These are phyloP conservation scores for Trinorchestia longiramus DNA, from an alignment of 1,140 invertebrate genomes.

Conservation along the genomic window DNA sequence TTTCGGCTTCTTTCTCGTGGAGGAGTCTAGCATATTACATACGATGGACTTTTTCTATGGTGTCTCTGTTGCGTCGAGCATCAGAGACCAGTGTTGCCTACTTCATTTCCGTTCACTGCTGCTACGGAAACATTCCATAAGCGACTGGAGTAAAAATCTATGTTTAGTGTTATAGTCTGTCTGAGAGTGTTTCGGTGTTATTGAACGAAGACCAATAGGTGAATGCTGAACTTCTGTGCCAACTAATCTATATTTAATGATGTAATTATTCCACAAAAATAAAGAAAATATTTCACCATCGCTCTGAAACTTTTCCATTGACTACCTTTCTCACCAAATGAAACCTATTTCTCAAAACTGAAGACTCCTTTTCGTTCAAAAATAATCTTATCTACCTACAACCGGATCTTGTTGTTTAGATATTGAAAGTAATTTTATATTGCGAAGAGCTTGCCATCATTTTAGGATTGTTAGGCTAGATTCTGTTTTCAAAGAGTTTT, in stretches of 20 bases:
- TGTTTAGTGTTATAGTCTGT: not conserved
- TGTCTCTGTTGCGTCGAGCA: too few relatives aligned
- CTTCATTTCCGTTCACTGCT: not conserved
- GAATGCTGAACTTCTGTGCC: not conserved
- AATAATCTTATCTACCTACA: not conserved
- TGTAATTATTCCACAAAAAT: not conserved
- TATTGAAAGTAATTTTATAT: not conserved
- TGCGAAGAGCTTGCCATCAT: not conserved
- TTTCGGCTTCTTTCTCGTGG: too few relatives aligned
- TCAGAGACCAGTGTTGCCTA: not conserved
- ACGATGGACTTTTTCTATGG: too few relatives aligned
- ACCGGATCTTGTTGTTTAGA: not conserved
- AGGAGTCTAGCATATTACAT: too few relatives aligned
- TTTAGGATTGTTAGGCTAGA: not conserved
- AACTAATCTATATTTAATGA: not conserved
- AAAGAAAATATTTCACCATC: not conserved
- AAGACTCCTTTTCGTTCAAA: not conserved
- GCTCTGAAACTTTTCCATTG: not conserved
- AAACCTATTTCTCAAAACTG: not conserved
- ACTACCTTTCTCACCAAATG: not conserved
- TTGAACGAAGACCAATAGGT: not conserved
- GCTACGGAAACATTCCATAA: not conserved
- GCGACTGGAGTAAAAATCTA: not conserved
- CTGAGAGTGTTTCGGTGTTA: not conserved
- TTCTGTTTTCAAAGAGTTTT: not conserved